A percentile compares a stretch with the other conserved stretches of the same genome.
Evolutionary conservation across 2,888 invertebrate genomes (phyloP).

Genomic region (Drosophila ustulata): DNA sequence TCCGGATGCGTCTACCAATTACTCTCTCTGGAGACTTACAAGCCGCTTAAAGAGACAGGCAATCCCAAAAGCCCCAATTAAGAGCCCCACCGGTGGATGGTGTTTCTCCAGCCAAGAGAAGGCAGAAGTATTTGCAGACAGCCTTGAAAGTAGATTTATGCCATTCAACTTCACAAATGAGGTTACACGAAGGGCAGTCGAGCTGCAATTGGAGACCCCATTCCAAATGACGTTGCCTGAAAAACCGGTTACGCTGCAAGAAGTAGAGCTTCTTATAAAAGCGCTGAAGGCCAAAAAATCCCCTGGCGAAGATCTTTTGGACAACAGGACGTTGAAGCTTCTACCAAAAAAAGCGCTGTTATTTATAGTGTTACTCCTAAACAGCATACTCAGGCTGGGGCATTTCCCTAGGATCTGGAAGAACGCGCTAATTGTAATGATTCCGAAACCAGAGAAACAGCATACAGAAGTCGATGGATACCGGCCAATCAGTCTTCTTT

Average conservation of each 20-base stretch:
- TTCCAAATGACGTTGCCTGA: conserved; percentile 21
- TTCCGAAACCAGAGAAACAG: too few relatives aligned
- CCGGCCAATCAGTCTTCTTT: too few relatives aligned
- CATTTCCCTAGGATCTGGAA: conserved; percentile 26
- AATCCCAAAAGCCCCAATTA: conserved; percentile 5
- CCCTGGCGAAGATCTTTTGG: too few relatives aligned
- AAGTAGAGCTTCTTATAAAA: conserved; percentile 12
- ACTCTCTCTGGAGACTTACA: conserved; percentile 3
- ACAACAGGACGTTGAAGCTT: too few relatives aligned
- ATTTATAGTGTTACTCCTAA: conserved; percentile 16
- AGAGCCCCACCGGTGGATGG: conserved; percentile 3
- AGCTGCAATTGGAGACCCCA: conserved; percentile 5
- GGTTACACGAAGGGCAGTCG: conserved; percentile 1
- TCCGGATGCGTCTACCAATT: background rate
- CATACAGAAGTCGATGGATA: too few relatives aligned
- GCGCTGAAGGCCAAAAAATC: too few relatives aligned
- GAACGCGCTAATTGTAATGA: too few relatives aligned
- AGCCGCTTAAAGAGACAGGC: background rate
- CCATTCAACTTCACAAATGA: background rate
- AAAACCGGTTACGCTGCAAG: conserved; percentile 10
- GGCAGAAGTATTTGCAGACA: conserved; percentile 8
- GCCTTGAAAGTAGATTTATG: background rate
- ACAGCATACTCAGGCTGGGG: conserved; percentile 15
- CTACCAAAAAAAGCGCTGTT: too few relatives aligned
- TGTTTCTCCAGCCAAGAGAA: conserved; percentile 16